These are phyloP conservation scores for Macrotrachela quadricornifera DNA, from an alignment of 1,140 invertebrate species.

Conservation along the genomic window DNA sequence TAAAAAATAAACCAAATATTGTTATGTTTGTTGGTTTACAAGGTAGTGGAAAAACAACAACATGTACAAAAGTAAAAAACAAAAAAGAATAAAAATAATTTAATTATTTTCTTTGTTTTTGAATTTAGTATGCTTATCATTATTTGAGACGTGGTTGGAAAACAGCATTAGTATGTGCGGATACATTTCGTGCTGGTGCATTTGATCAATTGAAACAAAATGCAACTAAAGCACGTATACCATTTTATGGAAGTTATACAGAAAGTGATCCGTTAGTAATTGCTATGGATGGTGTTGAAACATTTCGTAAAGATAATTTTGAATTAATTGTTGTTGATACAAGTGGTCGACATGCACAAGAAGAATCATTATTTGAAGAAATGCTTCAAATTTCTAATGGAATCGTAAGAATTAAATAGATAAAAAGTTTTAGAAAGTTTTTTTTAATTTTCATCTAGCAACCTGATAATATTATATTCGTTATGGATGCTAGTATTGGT, in stretches of 20 bases:
- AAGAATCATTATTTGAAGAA: conserved; percentile 96
- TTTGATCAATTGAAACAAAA: conserved; percentile 99
- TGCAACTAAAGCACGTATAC: conserved; percentile 95
- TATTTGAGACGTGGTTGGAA: conserved; percentile 99
- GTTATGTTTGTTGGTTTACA: conserved; percentile 99
- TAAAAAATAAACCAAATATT: conserved; percentile 80
- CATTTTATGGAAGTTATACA: conserved; percentile 99
- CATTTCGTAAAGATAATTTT: conserved; percentile 95
- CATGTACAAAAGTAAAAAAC: conserved; percentile 63
- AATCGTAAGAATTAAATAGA: conserved; percentile 44
- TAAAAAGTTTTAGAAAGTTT: not conserved
- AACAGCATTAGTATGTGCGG: conserved; percentile 90
- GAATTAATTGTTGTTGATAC: conserved; percentile 99
- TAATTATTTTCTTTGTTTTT: conserved; percentile 1
- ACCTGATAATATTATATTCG: conserved; percentile 95
- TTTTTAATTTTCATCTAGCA: conserved; percentile 16
- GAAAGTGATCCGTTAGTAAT: conserved; percentile 99
- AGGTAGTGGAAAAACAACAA: conserved; percentile 96
- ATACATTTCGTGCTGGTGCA: conserved; percentile 96
- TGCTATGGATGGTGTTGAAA: conserved; percentile 91
- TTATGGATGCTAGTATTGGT: conserved; percentile 99
- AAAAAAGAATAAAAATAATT: not conserved
- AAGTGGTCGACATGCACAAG: conserved; percentile 93
- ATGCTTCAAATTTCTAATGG: conserved; percentile 98
- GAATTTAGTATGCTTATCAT: conserved; percentile 55